Evolutionary conservation across 35 echinoderm and acorn worm genomes (phyloP).

Genomic region (Eucidaris tribuloides): DNA sequence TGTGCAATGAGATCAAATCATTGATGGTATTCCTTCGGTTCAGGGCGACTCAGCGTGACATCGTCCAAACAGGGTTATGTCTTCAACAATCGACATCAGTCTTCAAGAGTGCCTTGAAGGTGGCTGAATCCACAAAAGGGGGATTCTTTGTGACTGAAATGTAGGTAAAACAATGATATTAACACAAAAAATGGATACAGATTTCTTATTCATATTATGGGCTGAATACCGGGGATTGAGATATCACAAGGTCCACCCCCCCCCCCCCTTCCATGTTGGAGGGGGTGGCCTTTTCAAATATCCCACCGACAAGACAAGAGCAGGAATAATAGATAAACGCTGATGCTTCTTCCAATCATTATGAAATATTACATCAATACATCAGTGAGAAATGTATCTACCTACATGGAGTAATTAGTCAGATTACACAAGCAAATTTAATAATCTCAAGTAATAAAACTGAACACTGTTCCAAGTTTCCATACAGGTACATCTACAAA

Average conservation of each 20-base stretch:
- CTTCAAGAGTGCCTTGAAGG: background rate
- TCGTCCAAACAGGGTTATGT: constrained; percentile 7
- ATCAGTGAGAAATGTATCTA: too few species aligned
- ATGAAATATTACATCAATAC: too few species aligned
- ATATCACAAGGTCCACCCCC: too few species aligned
- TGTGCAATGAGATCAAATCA: background rate
- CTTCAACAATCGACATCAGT: background rate
- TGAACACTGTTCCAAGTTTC: background rate
- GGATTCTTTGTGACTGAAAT: background rate
- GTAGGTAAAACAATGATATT: too few species aligned
- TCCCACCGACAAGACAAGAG: background rate
- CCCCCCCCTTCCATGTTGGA: too few species aligned
- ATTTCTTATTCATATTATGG: too few species aligned
- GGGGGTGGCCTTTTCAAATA: too few species aligned
- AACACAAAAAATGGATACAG: too few species aligned
- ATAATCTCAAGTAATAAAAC: background rate
- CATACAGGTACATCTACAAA: too few species aligned
- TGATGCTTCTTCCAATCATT: too few species aligned
- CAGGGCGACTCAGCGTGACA: background rate
- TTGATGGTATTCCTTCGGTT: constrained; percentile 10
- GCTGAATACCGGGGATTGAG: too few species aligned
- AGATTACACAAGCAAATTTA: background rate
- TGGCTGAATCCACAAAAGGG: background rate
- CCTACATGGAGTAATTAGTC: too few species aligned
- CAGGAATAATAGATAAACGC: background rate